phyloP scores from a whole-genome alignment of 2,797 vertebrate species.

The Phoeniculus purpureus region DNA sequence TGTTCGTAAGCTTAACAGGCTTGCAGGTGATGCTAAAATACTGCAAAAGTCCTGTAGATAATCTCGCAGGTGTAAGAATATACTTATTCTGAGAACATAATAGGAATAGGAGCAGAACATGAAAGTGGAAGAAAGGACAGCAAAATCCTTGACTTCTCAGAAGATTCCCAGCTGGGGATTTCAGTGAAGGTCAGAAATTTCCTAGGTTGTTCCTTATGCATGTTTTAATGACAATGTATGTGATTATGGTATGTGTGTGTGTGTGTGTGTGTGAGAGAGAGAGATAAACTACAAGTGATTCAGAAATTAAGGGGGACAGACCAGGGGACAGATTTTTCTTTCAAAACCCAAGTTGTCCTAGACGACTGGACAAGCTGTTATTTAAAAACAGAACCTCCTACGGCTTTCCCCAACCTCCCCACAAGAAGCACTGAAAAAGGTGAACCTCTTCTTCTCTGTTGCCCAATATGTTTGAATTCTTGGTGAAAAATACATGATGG shows the following conservation, averaged over 20 bases:
- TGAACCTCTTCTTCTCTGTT: background rate
- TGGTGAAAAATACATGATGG: background rate
- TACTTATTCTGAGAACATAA: background rate
- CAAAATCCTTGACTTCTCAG: constrained; percentile 12
- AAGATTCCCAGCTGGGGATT: constrained; percentile 12
- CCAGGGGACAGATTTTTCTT: background rate
- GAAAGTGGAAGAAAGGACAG: constrained; percentile 5
- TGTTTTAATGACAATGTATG: background rate
- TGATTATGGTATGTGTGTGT: background rate
- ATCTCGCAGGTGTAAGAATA: background rate
- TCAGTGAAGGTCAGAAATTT: constrained; percentile 20
- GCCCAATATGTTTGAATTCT: background rate
- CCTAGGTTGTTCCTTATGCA: background rate
- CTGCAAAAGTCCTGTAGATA: background rate
- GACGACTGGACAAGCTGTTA: background rate
- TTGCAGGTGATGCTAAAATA: background rate
- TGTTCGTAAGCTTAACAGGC: background rate
- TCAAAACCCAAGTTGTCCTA: background rate
- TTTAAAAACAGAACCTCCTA: background rate
- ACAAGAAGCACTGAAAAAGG: background rate
- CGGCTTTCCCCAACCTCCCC: background rate
- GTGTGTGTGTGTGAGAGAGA: background rate
- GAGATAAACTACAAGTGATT: background rate
- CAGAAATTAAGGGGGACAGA: background rate
- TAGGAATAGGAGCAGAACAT: background rate